Base-by-base conservation (phyloP, 2,113 vertebrate species). In the Ceyx cyanopectus region DNA sequence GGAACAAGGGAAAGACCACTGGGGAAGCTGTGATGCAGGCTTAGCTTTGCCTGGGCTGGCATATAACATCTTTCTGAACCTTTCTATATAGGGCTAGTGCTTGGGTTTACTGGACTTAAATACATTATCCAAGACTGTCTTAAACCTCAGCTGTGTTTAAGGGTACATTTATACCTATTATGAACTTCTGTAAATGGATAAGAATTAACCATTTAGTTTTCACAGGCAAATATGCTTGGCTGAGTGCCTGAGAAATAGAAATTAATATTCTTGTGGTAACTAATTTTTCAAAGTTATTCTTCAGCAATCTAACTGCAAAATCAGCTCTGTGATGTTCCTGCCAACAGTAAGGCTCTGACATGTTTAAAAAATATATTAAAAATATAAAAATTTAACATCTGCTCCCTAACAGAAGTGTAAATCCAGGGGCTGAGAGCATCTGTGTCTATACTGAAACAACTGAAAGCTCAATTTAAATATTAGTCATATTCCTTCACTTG, bases 301-400 rank as follows among this genome's bases (percentile, higher is more conserved):
- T 40, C 14, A 65, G 34, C 48, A 84, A 20, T 7, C 7, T 69
- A 67, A 40, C 4, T 61, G 3, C 45, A 79, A 78, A 91, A 75
- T 57, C 58, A 79, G n/a, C 65, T 57, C 48, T 60, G 19, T 1
- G 2, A 6, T 6, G 1, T 4, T 81, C 8, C 45, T 68, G 89
- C 34, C 62, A 56, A 27, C 0, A 0, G 50, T n/a, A 40, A 67
- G 45, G 5, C 20, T 8, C 1, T 48, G n/a, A 23, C n/a, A 43
- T 5, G 5, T n/a, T 45, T 9, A 60, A 54, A 54, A 24, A 27
- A 16, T 23, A 9, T 13, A 29, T 18, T 30, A 65, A 30, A 70
- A 21, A 40, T 9, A 13, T 34, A 40, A 85, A 80, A 1, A 76
- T 65, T 73, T 76, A 29, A 23, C 7, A 11, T 73, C 24, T 70